phyloP scores from a whole-genome alignment of 2,113 vertebrate species.

The Theristicus caerulescens region DNA sequence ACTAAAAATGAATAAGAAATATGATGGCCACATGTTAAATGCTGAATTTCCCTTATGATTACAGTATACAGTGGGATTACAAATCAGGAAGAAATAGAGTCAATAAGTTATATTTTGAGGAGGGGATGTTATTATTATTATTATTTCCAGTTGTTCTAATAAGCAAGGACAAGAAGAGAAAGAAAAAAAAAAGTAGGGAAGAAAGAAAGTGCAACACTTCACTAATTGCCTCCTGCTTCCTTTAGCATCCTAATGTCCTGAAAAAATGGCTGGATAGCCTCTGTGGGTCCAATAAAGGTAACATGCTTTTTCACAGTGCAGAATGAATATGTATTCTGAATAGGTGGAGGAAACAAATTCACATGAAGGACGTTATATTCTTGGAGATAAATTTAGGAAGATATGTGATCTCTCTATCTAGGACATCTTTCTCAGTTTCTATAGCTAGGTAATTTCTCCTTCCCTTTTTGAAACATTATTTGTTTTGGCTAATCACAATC shows the following conservation, averaged over 20 bases:
- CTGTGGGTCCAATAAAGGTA: background rate
- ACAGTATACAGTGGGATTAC: background rate
- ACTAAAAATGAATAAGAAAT: background rate
- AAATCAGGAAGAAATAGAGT: background rate
- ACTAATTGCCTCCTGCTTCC: background rate
- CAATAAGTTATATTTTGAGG: background rate
- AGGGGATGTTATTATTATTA: background rate
- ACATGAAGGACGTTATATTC: background rate
- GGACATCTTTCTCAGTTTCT: background rate
- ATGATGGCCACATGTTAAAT: background rate
- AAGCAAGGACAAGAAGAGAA: background rate
- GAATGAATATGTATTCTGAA: background rate
- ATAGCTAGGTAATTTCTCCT: background rate
- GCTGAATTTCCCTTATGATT: background rate
- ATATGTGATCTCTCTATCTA: background rate
- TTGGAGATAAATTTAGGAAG: background rate
- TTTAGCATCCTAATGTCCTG: background rate
- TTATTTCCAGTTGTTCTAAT: background rate
- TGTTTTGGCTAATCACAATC: constrained; percentile 2
- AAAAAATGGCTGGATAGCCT: background rate
- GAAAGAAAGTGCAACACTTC: background rate
- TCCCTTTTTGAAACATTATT: background rate
- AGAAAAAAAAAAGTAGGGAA: background rate
- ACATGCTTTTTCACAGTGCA: background rate
- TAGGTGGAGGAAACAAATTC: background rate